These are phyloP conservation scores for Coelinius sp. DNA, from an alignment of 2,888 invertebrate species.

Conservation along the genomic window DNA sequence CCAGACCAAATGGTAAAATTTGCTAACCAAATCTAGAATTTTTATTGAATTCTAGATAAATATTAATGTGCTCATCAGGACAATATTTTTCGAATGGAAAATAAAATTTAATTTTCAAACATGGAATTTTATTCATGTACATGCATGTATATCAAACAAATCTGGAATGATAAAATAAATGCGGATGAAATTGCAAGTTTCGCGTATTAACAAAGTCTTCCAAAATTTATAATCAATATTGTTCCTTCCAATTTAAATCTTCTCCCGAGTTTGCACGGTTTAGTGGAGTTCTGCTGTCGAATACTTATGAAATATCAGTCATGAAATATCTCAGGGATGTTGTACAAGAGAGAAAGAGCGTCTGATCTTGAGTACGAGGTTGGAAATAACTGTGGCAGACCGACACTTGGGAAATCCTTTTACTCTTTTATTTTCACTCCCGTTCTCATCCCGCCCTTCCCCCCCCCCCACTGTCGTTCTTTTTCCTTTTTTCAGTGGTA, in stretches of 20 bases:
- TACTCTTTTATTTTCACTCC: constrained; percentile 24
- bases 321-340: constrained; percentile 1
- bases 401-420: constrained; percentile 48
- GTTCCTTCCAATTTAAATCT: not conserved
- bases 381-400: constrained; percentile 19
- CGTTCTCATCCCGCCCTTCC: too few relatives aligned
- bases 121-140: too few relatives aligned
- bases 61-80: too few relatives aligned
- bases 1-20: too few relatives aligned
- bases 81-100: too few relatives aligned
- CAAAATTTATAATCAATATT: too few relatives aligned
- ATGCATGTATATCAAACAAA: not conserved
- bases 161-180: not conserved
- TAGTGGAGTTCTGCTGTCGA: not conserved
- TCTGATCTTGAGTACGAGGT: constrained; percentile 12
- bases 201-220: too few relatives aligned
- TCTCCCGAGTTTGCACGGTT: not conserved
- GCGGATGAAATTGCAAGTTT: not conserved
- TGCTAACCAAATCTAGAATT: too few relatives aligned
- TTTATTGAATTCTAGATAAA: too few relatives aligned
- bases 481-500: not conserved
- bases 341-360: constrained; percentile 6
- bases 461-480: not conserved
- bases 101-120: too few relatives aligned
- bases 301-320: not conserved